Evolutionary conservation across 2,113 vertebrate species (phyloP), one percentile per base, ranked within the genome.

Genomic region (Gila orcuttii): DNA sequence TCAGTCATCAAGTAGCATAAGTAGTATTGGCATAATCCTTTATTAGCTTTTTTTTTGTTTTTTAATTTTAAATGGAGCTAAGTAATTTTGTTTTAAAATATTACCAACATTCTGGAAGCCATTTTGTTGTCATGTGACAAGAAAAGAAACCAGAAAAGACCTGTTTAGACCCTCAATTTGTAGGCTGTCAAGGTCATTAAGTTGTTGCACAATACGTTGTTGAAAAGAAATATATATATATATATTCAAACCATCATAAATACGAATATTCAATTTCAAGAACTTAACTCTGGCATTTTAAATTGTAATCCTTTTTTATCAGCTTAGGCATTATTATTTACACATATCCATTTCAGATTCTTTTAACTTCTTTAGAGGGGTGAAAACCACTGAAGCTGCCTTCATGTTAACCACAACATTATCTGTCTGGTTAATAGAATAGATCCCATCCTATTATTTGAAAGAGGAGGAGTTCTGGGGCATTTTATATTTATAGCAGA

Each of bases 401-500:
- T 82, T 23, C 3, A n/a, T 79, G 55, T 64, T 28, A 64, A 28
- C 36, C 33, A 69, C 33, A 82, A 69, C 62, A 66, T 81, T 79
- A 79, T 79, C 77, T 62, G 59, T 45, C 79, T 50, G 60, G 45
- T 82, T 68, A 69, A 82, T 68, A 82, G n/a, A 82, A 68, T 28
- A 69, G 64, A 33, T 82, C 19, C 45, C 36, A 59, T 66, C 64
- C 45, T 73, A n/a, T 83, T 73, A 83, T 83, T 83, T 59, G 31
- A 83, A 82, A 83, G 68, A 83, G 81, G 68, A 73, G 66, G 68
- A 33, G 45, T 55, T 73, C 12, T 73, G 3, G 81, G 21, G 81
- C 21, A 73, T 57, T 73, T 81, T 59, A 42, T 83, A 73, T 83
- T 59, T 73, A 73, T 83, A 83, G 81, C 81, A 39, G 66, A 83